A percentile compares a stretch with the other conserved stretches of the same genome.
Evolutionary conservation across 2,113 vertebrate species (phyloP).

Genomic region (Sapajus apella): DNA sequence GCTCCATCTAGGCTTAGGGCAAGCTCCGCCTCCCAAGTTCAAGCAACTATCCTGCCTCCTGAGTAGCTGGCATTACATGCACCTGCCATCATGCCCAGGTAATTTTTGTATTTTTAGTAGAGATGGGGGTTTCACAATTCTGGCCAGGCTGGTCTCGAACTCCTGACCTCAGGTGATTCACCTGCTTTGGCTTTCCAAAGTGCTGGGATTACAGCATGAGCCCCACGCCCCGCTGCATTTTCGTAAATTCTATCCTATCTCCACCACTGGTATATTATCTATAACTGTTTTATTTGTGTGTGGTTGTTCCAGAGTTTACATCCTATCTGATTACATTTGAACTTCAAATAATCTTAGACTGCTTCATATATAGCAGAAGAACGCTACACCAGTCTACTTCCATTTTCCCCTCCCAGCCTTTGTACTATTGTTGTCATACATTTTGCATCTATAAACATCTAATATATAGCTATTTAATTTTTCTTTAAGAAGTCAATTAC

Average conservation of each 20-base stretch:
- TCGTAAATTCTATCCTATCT: neutral
- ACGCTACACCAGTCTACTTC: neutral
- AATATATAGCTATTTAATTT: neutral
- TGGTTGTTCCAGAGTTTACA: neutral
- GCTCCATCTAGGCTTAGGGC: too few relatives aligned
- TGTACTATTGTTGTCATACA: neutral
- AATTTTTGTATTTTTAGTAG: too few relatives aligned
- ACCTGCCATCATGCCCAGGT: too few relatives aligned
- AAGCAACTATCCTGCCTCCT: too few relatives aligned
- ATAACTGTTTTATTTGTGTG: neutral
- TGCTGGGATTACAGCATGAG: too few relatives aligned
- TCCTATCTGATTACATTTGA: neutral
- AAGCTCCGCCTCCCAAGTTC: too few relatives aligned
- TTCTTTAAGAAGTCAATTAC: neutral
- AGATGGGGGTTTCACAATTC: too few relatives aligned
- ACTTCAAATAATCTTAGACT: neutral
- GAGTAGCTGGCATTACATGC: too few relatives aligned
- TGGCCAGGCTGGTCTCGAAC: too few relatives aligned
- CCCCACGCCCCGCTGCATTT: accelerated
- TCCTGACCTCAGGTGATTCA: too few relatives aligned
- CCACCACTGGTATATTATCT: neutral
- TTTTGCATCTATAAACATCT: neutral
- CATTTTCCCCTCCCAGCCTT: neutral
- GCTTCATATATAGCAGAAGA: neutral
- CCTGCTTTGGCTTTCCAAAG: too few relatives aligned